These are phyloP conservation scores for Beaufortia kweichowensis DNA, from an alignment of 2,113 vertebrate species.

Conservation along the genomic window DNA sequence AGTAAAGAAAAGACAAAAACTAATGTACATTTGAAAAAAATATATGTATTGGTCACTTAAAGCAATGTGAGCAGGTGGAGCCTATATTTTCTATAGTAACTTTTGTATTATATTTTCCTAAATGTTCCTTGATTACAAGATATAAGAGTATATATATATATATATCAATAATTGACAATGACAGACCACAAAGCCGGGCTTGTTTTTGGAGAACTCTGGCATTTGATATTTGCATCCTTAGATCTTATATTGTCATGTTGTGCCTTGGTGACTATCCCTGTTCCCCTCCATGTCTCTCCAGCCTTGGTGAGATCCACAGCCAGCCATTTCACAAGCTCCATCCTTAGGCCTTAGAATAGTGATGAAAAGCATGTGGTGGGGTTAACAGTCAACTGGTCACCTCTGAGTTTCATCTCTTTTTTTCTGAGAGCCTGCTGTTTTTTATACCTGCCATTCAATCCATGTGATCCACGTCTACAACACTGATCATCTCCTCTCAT, in stretches of 20 bases:
- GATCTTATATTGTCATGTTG: constrained; percentile 83
- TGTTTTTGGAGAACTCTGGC: constrained; percentile 67
- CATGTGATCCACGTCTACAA: background rate
- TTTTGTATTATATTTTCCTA: constrained; percentile 99
- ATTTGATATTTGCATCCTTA: constrained; percentile 32
- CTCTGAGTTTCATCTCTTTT: background rate
- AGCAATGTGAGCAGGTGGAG: constrained; percentile 79
- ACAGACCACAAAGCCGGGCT: constrained; percentile 66
- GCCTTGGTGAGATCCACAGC: constrained; percentile 49
- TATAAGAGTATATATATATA: constrained; percentile 53
- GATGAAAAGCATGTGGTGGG: background rate
- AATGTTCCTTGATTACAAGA: constrained; percentile 79
- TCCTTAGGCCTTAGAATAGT: constrained; percentile 6
- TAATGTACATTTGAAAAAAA: constrained; percentile 58
- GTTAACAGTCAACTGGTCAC: background rate
- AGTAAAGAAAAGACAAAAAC: constrained; percentile 52
- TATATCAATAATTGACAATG: constrained; percentile 23
- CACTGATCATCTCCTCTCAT: constrained; percentile 62
- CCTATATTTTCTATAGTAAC: constrained; percentile 91
- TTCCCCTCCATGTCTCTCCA: constrained; percentile 54
- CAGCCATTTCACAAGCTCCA: constrained; percentile 30
- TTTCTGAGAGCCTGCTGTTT: background rate
- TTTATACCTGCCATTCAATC: constrained; percentile 3
- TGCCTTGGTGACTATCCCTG: constrained; percentile 88
- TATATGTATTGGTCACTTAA: constrained; percentile 76